A percentile compares a stretch with the other conserved stretches of the same genome.
These are phyloP conservation scores for Hirtodrosophila duncani DNA, from an alignment of 2,888 invertebrate species.

Conservation along the genomic window DNA sequence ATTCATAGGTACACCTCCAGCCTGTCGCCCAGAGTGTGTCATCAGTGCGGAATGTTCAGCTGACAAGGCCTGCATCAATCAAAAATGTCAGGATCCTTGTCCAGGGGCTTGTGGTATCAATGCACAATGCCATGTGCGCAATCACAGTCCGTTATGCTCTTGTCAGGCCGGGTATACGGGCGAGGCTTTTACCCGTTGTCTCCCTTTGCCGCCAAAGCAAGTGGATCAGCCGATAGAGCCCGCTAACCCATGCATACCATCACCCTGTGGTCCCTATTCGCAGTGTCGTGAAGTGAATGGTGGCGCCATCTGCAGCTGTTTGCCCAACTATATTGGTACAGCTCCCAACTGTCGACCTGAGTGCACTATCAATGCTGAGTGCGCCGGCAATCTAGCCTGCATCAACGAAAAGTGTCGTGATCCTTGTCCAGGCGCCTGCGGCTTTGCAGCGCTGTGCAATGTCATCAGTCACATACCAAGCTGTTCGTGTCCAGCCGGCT, in stretches of 20 bases:
- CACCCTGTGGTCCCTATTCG: constrained; percentile 89
- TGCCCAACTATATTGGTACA: constrained; percentile 84
- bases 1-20: constrained; percentile 87
- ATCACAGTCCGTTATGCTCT: constrained; percentile 90
- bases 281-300: constrained; percentile 84
- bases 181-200: constrained; percentile 86
- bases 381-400: constrained; percentile 85
- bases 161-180: constrained; percentile 86
- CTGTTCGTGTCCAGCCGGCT: constrained; percentile 85
- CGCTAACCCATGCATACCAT: constrained; percentile 85
- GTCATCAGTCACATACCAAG: constrained; percentile 88
- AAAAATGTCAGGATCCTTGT: constrained; percentile 89
- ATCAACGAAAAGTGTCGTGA: constrained; percentile 86
- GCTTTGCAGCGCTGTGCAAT: constrained; percentile 84
- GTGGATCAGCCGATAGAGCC: constrained; percentile 22
- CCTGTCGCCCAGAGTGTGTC: constrained; percentile 89
- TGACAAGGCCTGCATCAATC: constrained; percentile 86
- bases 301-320: constrained; percentile 85
- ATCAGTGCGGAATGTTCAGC: constrained; percentile 88
- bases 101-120: constrained; percentile 88
- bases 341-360: constrained; percentile 89
- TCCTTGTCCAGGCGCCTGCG: constrained; percentile 89
- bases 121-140: constrained; percentile 88
- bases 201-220: constrained; percentile 79
- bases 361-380: constrained; percentile 87